A percentile compares a stretch with the other conserved stretches of the same genome.
Evolutionary conservation across 2,113 vertebrate species (phyloP).

Genomic region (Pithys albifrons): DNA sequence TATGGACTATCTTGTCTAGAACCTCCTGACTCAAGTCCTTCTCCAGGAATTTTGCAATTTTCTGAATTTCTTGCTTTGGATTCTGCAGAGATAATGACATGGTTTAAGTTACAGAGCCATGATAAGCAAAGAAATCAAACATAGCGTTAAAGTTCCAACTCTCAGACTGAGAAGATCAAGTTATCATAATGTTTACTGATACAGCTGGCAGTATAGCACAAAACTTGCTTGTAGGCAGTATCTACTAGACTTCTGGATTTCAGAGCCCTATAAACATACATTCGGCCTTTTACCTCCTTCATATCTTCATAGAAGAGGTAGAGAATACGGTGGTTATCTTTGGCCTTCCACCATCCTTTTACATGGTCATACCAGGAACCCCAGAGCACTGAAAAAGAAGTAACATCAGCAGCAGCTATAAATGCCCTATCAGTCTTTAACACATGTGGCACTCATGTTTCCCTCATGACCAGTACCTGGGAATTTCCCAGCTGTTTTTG

Average conservation of each 20-base stretch:
- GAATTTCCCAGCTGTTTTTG: neutral
- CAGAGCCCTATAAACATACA: neutral
- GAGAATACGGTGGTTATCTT: constrained; percentile 73
- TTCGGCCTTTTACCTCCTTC: constrained; percentile 71
- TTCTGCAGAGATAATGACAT: constrained; percentile 36
- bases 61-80: constrained; percentile 66
- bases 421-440: neutral
- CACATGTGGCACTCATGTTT: neutral
- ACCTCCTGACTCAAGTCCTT: constrained; percentile 39
- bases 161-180: neutral
- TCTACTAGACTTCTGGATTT: neutral
- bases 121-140: neutral
- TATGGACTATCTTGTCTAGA: constrained; percentile 52
- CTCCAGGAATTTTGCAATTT: constrained; percentile 64
- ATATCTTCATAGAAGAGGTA: constrained; percentile 81
- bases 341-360: constrained; percentile 80
- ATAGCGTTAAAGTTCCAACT: neutral
- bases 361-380: constrained; percentile 81
- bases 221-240: neutral
- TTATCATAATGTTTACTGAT: neutral
- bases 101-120: neutral
- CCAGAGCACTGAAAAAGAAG: constrained; percentile 72
- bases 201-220: neutral
- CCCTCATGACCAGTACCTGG: neutral
- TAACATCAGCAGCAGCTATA: neutral